These are phyloP conservation scores for Ectobius pallidus DNA, from an alignment of 2,888 invertebrate species.

Conservation along the genomic window DNA sequence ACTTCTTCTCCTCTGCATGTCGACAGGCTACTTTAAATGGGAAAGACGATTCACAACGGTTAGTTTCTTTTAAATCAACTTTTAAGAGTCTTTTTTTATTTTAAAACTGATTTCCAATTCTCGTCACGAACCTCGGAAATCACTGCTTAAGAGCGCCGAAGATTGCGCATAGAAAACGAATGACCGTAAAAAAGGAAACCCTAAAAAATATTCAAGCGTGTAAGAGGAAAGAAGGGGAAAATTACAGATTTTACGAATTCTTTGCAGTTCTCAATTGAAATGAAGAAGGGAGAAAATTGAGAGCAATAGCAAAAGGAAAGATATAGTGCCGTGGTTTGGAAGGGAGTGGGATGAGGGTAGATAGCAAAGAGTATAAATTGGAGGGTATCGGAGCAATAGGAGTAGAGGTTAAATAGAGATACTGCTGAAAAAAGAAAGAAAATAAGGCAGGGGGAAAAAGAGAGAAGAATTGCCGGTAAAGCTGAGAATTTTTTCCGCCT, in stretches of 20 bases:
- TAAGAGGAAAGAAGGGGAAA: not conserved
- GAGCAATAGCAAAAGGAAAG: slow-evolving; percentile 19
- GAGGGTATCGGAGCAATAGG: slow-evolving; percentile 36
- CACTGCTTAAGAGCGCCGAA: slow-evolving; percentile 39
- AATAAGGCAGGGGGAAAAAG: not conserved
- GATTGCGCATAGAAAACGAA: slow-evolving; percentile 35
- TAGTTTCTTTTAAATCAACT: slow-evolving; percentile 20
- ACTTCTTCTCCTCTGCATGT: not conserved
- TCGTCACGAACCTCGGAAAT: slow-evolving; percentile 34
- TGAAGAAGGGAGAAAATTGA: slow-evolving; percentile 29
- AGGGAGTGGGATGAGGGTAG: not conserved
- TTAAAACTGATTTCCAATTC: slow-evolving; percentile 24
- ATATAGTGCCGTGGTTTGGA: not conserved
- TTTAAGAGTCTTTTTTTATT: not conserved
- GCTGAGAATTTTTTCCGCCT: slow-evolving; percentile 37
- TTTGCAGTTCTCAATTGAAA: slow-evolving; percentile 36
- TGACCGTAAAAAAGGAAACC: slow-evolving; percentile 3
- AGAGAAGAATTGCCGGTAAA: not conserved
- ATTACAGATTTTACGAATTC: slow-evolving; percentile 36
- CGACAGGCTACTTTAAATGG: slow-evolving; percentile 19
- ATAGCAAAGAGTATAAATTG: slow-evolving; percentile 5
- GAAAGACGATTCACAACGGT: not conserved
- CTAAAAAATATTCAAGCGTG: not conserved
- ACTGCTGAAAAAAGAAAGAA: not conserved
- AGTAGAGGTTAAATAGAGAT: slow-evolving; percentile 20